phyloP scores from a whole-genome alignment of 2,797 vertebrate genomes.

The Mus caroli region DNA sequence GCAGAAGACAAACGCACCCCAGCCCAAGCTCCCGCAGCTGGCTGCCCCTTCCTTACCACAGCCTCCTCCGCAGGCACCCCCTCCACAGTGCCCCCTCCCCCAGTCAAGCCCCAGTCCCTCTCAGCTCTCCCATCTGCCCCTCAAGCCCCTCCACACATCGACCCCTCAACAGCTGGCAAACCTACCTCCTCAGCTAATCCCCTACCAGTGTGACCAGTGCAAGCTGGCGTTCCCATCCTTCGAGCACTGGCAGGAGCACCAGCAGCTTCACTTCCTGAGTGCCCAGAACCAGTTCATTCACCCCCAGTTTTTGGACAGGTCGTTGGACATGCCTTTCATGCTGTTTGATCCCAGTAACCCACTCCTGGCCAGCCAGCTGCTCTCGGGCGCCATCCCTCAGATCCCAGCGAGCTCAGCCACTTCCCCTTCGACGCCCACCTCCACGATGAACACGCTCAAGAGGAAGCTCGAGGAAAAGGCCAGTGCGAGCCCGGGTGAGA shows the following conservation, averaged over 20 bases:
- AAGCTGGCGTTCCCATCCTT: conserved; percentile 99
- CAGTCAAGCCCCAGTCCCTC: conserved; percentile 95
- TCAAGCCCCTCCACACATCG: conserved; percentile 95
- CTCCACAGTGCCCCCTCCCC: conserved; percentile 92
- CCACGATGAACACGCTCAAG: conserved; percentile 98
- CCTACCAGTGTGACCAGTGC: conserved; percentile 99
- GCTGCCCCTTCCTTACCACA: conserved; percentile 93
- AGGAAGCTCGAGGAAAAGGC: conserved; percentile 99
- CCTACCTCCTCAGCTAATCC: conserved; percentile 97
- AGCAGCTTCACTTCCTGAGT: conserved; percentile 99
- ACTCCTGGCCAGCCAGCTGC: conserved; percentile 96
- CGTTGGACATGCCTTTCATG: conserved; percentile 99
- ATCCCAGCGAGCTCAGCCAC: conserved; percentile 97
- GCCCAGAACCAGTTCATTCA: conserved; percentile 99
- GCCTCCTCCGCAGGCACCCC: conserved; percentile 90
- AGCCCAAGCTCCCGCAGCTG: conserved; percentile 93
- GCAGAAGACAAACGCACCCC: conserved; percentile 92
- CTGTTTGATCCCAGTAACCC: conserved; percentile 99
- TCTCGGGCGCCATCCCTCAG: conserved; percentile 97
- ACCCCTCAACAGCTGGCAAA: conserved; percentile 94
- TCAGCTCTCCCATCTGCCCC: conserved; percentile 95
- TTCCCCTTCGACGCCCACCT: conserved; percentile 97
- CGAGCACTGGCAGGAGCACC: conserved; percentile 99
- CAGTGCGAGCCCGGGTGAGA: conserved; percentile 98
- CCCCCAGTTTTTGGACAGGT: conserved; percentile 97